phyloP scores from a whole-genome alignment of 2,797 vertebrate species.

The Gymnopithys bicolor region DNA sequence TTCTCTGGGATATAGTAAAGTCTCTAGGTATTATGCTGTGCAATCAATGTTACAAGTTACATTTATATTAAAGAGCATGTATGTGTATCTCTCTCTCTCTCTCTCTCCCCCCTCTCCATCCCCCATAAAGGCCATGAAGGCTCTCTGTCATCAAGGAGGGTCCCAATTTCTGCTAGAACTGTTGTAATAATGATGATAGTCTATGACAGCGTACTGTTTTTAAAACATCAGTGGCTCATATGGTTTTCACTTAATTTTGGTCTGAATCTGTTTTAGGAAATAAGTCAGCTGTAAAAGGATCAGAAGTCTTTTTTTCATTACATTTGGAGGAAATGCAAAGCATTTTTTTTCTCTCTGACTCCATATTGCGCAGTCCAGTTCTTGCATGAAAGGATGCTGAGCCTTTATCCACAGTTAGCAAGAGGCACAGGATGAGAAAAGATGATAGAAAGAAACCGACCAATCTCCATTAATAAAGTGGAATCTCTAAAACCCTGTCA shows the following conservation, averaged over 20 bases:
- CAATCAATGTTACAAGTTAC: background rate
- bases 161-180: background rate
- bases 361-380: conserved; percentile 22
- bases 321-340: background rate
- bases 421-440: background rate
- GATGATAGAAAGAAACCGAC: background rate
- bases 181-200: background rate
- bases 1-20: conserved; percentile 7
- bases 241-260: background rate
- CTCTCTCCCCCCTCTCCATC: background rate
- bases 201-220: background rate
- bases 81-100: background rate
- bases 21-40: conserved; percentile 17
- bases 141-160: background rate
- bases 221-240: background rate
- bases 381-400: background rate
- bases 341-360: background rate
- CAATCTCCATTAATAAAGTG: background rate
- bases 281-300: background rate
- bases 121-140: background rate
- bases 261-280: background rate
- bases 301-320: background rate
- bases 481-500: background rate
- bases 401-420: background rate
- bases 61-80: conserved; percentile 27